Evolutionary conservation across 2,888 invertebrate species (phyloP), one percentile per base, ranked within the genome.

Genomic region (Acrobasis consociella): DNA sequence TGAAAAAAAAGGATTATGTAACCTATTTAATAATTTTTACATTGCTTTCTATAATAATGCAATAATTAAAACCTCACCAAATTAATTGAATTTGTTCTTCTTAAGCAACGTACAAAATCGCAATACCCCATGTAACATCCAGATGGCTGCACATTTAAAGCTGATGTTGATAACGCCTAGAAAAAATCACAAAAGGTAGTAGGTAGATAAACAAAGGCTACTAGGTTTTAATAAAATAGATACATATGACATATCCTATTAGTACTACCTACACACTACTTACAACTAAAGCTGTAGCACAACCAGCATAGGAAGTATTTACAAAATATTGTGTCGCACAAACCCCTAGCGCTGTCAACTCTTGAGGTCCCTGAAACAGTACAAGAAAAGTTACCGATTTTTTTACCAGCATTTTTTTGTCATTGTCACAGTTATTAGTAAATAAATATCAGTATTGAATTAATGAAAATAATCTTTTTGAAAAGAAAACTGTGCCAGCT

Each of bases 91-190:
- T 94, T 94, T 0, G 91, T 83, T 72, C 93, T 86, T 71, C 94
- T 83, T 53, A 94, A 81, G 71, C 94, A 94, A 42, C 93, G 89
- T 5, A 94, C 94, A 78, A 94, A 94, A 72, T 93, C 93, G 76
- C 94, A 94, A 72, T 94, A 94, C 8, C 94, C 94, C 76, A 93
- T 90, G 51, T 91, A 93, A 70, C 94, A 94, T 50, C 93, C 93
- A 22, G 87, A 83, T 9, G 92, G 83, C 73, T 90, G 88, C 10
- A 90, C 91, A 71, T 91, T 91, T 53, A 87, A 76, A n/a, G 90
- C 88, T 15, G 92, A 92, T 9, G 88, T 84, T 37, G 92, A 83
- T 62, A 92, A 74, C 9, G 86, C 82, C 92, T 91, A 67, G 37
- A 67, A 64, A 64, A 55, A 49, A n/a, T 38, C 37, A 51, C 49